Conservation (phyloP, 23 tunicate genomes). For the Pegea sp. region DNA sequence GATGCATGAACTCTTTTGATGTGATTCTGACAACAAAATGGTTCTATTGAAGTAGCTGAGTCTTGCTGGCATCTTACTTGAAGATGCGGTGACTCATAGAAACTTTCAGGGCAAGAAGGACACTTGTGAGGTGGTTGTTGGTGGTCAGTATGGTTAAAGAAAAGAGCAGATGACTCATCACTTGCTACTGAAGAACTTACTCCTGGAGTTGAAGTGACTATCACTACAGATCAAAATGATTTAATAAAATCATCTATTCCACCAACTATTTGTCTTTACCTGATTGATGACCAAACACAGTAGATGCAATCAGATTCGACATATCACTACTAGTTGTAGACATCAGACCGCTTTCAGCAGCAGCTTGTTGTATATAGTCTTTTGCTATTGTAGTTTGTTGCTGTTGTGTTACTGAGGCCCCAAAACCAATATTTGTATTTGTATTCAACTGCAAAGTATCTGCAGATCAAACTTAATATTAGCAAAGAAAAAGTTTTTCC, state of each 20-base stretch:
- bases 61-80: constrained; percentile 6
- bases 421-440: too few relatives aligned
- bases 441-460: too few relatives aligned
- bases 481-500: too few relatives aligned
- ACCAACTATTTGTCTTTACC: too few relatives aligned
- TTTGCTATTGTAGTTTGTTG: constrained; percentile 20
- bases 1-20: constrained; percentile 39
- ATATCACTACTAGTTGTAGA: constrained; percentile 5
- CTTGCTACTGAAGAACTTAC: constrained; percentile 50
- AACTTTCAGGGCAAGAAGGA: constrained; percentile 45
- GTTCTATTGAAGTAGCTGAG: not conserved
- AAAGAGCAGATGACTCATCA: constrained; percentile 19
- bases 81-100: constrained; percentile 36
- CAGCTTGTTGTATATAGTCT: constrained; percentile 78
- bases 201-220: too few relatives aligned
- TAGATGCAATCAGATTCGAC: too few relatives aligned
- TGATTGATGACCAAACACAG: too few relatives aligned
- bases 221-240: too few relatives aligned
- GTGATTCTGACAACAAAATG: constrained; percentile 33
- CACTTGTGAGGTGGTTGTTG: constrained; percentile 75
- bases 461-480: too few relatives aligned
- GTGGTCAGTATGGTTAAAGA: constrained; percentile 56
- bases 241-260: too few relatives aligned
- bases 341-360: constrained; percentile 69
- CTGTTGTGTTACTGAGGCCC: too few relatives aligned